These are phyloP conservation scores for Chymomyza amoena DNA, from an alignment of 2,888 invertebrate species.

Conservation along the genomic window DNA sequence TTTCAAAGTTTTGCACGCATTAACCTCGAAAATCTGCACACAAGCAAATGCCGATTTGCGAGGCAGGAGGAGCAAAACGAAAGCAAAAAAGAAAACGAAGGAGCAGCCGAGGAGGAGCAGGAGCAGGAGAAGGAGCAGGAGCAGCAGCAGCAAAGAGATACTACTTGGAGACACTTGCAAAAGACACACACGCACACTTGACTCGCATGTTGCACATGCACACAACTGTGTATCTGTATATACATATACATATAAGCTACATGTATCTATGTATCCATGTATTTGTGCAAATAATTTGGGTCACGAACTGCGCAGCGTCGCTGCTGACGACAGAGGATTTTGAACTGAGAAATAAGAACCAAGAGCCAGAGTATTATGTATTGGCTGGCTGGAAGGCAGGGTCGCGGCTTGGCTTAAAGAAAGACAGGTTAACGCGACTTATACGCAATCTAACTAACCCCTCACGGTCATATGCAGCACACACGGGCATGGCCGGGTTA, in stretches of 20 bases:
- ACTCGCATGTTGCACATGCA: conserved; percentile 12
- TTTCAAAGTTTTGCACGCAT: conserved; percentile 71
- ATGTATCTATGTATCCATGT: not conserved
- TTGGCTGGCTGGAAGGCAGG: conserved; percentile 24
- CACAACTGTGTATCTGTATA: not conserved
- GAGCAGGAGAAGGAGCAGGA: not conserved
- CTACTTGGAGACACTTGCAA: conserved; percentile 53
- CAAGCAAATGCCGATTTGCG: conserved; percentile 58
- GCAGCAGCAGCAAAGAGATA: conserved; percentile 2
- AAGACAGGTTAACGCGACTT: conserved; percentile 52
- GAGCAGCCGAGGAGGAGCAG: not conserved
- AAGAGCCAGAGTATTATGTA: conserved; percentile 8
- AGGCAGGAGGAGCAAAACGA: conserved; percentile 19
- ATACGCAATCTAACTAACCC: conserved; percentile 48
- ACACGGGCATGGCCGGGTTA: conserved; percentile 20
- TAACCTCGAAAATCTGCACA: conserved; percentile 70
- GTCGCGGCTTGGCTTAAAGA: not conserved
- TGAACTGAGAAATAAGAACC: not conserved
- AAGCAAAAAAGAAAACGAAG: not conserved
- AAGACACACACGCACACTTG: conserved; percentile 14
- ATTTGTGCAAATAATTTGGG: conserved; percentile 66
- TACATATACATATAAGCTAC: too few relatives aligned
- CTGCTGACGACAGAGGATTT: not conserved
- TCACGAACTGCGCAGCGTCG: conserved; percentile 54
- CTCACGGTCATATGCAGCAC: conserved; percentile 16